phyloP scores from a whole-genome alignment of 2,113 vertebrate species.

The Erinaceus europaeus region DNA sequence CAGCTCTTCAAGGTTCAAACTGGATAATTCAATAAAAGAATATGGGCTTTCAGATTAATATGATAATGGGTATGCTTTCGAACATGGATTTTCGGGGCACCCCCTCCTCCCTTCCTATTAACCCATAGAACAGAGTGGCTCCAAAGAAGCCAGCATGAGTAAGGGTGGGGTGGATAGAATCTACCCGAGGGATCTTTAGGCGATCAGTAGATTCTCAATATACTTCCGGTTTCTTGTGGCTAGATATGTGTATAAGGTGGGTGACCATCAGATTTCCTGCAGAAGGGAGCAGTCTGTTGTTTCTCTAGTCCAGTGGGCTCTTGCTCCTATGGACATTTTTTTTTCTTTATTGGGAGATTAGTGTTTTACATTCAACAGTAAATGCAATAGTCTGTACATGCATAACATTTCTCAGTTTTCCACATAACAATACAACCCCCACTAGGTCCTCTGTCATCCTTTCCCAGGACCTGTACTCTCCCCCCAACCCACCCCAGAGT shows the following conservation, averaged over 20 bases:
- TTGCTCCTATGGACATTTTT: too few relatives aligned
- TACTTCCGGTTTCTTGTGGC: background rate
- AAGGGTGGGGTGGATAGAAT: background rate
- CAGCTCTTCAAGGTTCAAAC: conserved; percentile 3
- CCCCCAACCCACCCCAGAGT: too few relatives aligned
- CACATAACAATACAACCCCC: too few relatives aligned
- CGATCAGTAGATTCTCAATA: background rate
- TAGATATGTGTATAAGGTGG: background rate
- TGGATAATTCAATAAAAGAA: background rate
- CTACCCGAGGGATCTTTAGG: background rate
- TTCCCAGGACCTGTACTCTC: too few relatives aligned
- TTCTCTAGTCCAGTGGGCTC: too few relatives aligned
- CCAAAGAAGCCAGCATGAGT: background rate
- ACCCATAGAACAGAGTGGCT: background rate
- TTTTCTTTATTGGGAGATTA: too few relatives aligned
- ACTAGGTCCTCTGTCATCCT: too few relatives aligned
- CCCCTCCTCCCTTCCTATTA: background rate
- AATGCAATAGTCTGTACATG: too few relatives aligned
- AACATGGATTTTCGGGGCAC: background rate
- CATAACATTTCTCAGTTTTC: too few relatives aligned
- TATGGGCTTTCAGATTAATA: conserved; percentile 1
- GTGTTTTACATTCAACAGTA: too few relatives aligned
- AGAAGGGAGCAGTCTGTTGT: too few relatives aligned
- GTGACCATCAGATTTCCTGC: background rate
- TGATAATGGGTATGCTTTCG: background rate